These are phyloP conservation scores for Aricia agestis DNA, from an alignment of 1,140 invertebrate species.

Conservation along the genomic window DNA sequence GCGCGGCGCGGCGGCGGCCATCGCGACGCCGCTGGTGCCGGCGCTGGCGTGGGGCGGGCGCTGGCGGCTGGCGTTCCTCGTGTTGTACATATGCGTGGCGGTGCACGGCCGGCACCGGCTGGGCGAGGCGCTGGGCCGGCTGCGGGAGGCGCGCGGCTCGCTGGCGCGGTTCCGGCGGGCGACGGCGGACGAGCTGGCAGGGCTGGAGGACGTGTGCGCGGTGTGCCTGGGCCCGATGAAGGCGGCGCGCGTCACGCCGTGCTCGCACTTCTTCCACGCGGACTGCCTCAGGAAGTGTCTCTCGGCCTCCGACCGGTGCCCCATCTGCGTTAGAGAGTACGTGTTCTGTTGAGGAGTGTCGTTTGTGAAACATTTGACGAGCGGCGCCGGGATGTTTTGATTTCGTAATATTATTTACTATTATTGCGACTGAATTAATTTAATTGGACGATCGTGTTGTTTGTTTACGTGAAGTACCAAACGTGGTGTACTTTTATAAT, in stretches of 20 bases:
- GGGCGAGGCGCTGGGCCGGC: conserved; percentile 71
- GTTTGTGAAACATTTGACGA: conserved; percentile 20
- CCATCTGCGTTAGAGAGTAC: conserved; percentile 80
- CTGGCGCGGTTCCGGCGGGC: conserved; percentile 81
- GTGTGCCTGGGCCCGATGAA: conserved; percentile 84
- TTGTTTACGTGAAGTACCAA: neutral
- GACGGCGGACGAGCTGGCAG: conserved; percentile 79
- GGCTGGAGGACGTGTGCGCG: conserved; percentile 85
- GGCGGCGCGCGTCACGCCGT: conserved; percentile 83
- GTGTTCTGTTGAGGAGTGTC: conserved; percentile 52
- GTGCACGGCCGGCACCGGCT: conserved; percentile 80
- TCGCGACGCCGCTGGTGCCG: conserved; percentile 77
- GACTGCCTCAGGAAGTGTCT: conserved; percentile 84
- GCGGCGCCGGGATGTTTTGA: conserved; percentile 22
- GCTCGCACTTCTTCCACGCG: conserved; percentile 86
- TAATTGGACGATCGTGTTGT: neutral
- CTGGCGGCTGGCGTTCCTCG: conserved; percentile 77
- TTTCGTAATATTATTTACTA: neutral
- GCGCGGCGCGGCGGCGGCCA: conserved; percentile 73
- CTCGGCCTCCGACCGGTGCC: conserved; percentile 82
- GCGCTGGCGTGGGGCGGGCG: conserved; percentile 76
- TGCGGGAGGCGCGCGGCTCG: conserved; percentile 78
- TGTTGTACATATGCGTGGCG: conserved; percentile 82
- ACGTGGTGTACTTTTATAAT: neutral
- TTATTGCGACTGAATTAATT: conserved; percentile 2